phyloP scores from a whole-genome alignment of 53 echinoderm and acorn worm genomes.

The Patiria pectinifera region DNA sequence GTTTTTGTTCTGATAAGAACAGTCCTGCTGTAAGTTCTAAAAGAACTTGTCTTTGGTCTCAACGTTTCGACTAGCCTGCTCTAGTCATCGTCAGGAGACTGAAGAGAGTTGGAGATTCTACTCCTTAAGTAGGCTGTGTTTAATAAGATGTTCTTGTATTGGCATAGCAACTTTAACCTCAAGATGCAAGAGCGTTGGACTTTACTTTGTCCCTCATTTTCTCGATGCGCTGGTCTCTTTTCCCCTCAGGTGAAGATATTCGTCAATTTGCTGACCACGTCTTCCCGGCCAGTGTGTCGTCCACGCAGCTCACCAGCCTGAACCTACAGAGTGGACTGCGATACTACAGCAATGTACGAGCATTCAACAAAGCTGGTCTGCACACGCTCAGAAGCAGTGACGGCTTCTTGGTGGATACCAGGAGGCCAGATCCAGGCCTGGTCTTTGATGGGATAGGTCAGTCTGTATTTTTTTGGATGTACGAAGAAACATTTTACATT shows the following conservation, averaged over 20 bases:
- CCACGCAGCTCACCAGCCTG: conserved; percentile 14
- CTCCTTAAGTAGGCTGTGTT: too few relatives aligned
- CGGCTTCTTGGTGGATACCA: conserved; percentile 54
- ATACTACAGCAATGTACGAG: conserved; percentile 67
- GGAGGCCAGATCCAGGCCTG: conserved; percentile 36
- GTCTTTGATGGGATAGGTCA: conserved; percentile 60
- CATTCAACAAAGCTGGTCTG: conserved; percentile 65
- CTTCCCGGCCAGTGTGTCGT: neutral
- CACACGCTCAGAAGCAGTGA: conserved; percentile 57
- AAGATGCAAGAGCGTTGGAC: too few relatives aligned
- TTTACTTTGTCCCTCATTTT: too few relatives aligned
- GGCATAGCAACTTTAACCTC: too few relatives aligned
- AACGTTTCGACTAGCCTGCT: too few relatives aligned
- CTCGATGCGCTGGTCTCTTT: neutral
- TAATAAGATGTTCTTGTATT: too few relatives aligned
- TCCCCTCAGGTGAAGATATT: conserved; percentile 24
- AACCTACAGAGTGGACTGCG: conserved; percentile 36
- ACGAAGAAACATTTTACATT: too few relatives aligned
- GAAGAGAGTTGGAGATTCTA: too few relatives aligned
- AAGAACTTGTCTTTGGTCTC: too few relatives aligned
- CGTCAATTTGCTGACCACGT: conserved; percentile 16
- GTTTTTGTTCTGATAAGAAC: too few relatives aligned
- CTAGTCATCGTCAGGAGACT: too few relatives aligned
- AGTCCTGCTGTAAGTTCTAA: too few relatives aligned
- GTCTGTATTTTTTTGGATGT: neutral